A percentile compares a stretch with the other conserved stretches of the same genome.
phyloP scores from a whole-genome alignment of 2,797 vertebrate species.

The Microhierax caerulescens region DNA sequence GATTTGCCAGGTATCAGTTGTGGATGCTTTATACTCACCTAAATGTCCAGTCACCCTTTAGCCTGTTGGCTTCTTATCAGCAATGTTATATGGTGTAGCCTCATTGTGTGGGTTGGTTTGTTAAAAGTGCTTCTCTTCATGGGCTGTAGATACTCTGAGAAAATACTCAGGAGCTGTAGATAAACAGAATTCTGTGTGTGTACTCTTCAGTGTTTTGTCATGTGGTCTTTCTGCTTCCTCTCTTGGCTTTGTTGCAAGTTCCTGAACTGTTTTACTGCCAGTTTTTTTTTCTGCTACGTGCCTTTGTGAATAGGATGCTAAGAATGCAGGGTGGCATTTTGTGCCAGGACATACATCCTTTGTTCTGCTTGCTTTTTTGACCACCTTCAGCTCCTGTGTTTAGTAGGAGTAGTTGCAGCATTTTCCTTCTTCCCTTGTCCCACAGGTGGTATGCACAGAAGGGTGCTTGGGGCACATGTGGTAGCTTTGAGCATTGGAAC shows the following conservation, averaged over 20 bases:
- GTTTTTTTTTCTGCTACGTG: background rate
- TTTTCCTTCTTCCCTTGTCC: background rate
- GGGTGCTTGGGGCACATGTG: accelerated
- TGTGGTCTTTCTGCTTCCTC: background rate
- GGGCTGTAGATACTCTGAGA: background rate
- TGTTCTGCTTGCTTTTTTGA: background rate
- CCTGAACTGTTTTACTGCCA: background rate
- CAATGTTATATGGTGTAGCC: background rate
- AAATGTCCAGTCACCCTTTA: background rate
- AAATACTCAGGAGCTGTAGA: background rate
- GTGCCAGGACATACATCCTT: accelerated
- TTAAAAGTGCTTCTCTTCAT: background rate
- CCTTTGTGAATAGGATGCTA: background rate
- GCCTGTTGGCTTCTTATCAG: background rate
- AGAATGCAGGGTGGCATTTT: background rate
- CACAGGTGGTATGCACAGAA: background rate
- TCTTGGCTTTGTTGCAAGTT: background rate
- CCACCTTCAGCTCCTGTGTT: background rate
- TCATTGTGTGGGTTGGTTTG: background rate
- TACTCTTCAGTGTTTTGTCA: background rate
- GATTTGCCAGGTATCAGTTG: background rate
- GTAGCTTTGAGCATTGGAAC: background rate
- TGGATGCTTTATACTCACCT: background rate
- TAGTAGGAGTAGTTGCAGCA: background rate
- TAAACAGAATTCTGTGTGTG: background rate